A percentile compares a stretch with the other conserved stretches of the same genome.
These are phyloP conservation scores for Altica lythri DNA, from an alignment of 2,888 invertebrate genomes.

Conservation along the genomic window DNA sequence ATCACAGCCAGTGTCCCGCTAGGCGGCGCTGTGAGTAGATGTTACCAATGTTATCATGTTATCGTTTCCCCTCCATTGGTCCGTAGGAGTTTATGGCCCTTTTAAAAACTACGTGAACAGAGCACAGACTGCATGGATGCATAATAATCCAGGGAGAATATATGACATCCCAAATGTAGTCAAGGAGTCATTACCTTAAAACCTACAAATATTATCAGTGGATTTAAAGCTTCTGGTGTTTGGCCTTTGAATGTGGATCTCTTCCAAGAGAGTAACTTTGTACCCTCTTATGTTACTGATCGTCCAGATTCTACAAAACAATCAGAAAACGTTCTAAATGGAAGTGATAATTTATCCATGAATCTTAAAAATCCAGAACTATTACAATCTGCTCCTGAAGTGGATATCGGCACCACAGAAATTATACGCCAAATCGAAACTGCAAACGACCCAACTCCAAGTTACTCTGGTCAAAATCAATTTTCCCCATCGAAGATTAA, in stretches of 20 bases:
- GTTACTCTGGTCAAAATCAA: no score
- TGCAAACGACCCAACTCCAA: conserved; percentile 19
- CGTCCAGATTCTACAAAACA: conserved; percentile 14
- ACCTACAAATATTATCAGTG: conserved; percentile 14
- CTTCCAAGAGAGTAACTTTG: conserved; percentile 24
- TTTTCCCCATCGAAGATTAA: no score
- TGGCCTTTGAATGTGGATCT: conserved; percentile 23
- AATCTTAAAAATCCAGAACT: conserved; percentile 25
- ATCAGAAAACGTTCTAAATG: background rate
- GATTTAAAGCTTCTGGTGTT: conserved; percentile 18
- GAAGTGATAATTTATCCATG: conserved; percentile 19
- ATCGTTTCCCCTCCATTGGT: no score
- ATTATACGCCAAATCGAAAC: conserved; percentile 12
- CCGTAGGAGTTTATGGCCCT: no score
- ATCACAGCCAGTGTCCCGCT: no score
- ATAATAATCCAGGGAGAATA: no score
- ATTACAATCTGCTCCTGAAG: conserved; percentile 23
- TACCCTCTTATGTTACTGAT: conserved; percentile 24
- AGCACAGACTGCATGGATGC: no score
- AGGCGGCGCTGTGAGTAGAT: no score
- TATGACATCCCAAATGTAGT: no score
- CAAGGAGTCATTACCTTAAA: no score
- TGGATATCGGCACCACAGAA: conserved; percentile 17
- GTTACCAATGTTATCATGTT: no score
- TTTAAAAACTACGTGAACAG: no score